Evolutionary conservation across 2,888 invertebrate genomes (phyloP), one percentile per base, ranked within the genome.

Genomic region (Craniophora ligustri): DNA sequence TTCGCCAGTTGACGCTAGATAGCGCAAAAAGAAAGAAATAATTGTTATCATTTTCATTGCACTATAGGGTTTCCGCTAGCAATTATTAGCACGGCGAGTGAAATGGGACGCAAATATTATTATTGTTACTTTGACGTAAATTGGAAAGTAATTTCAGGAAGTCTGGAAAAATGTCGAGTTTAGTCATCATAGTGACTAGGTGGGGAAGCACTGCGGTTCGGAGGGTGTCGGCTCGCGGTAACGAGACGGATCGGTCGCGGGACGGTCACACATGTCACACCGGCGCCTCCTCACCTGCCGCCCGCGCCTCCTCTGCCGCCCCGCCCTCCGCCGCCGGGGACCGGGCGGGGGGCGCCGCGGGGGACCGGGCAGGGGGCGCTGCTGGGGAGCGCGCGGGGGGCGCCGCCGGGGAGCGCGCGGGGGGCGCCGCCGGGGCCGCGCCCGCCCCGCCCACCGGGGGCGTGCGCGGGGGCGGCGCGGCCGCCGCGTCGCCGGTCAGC

Each of bases 311-410:
- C 16, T 34, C 34, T n/a, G 6, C 21, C 21, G 21, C 21, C 21
- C 7, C 7, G n/a, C 10, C 21, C 21, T 19, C 8, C 23, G 10
- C 23, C 7, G 32, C 31, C 41, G 80, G n/a, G n/a, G n/a, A n/a
- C n/a, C n/a, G n/a, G n/a, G 60, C 78, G 76, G 74, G 57, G 53
- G 55, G 72, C 40, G 15, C 39, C 49, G 41, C 23, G 41, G 82
- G 14, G 82, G 78, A 60, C 82, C 79, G 42, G 91, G 79, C 85
- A 89, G 85, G 68, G 89, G 85, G 67, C 84, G 72, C n/a, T 28
- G 50, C 16, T 34, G 23, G 34, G 58, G 42, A n/a, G n/a, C n/a
- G n/a, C 39, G 39, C 13, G 14, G 28, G n/a, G 16, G 54, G 50
- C 36, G 38, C 38, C 7, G 14, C 48, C 41, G 82, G 14, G 82